Evolutionary conservation across 2,797 vertebrate genomes (phyloP).

Genomic region (Pseudocheirus occidentalis): DNA sequence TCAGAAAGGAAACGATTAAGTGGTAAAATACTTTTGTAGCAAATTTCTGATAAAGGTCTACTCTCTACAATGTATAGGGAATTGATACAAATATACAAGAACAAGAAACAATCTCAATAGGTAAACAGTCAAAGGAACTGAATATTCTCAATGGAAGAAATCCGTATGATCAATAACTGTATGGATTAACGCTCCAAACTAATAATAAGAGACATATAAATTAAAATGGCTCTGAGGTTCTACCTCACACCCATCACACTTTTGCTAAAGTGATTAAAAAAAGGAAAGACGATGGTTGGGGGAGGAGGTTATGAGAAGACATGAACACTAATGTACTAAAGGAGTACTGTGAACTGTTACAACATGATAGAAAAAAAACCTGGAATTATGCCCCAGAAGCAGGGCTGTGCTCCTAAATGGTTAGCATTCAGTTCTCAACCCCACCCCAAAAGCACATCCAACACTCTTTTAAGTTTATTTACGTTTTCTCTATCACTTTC

Average conservation of each 20-base stretch:
- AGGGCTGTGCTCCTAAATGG: too few species aligned
- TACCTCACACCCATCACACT: background rate
- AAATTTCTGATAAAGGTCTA: slow-evolving; percentile 1
- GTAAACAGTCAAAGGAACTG: slow-evolving; percentile 4
- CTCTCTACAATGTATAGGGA: slow-evolving; percentile 15
- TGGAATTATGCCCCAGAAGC: background rate
- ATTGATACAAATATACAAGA: slow-evolving; percentile 16
- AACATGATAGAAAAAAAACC: background rate
- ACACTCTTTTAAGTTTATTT: too few species aligned
- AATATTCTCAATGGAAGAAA: slow-evolving; percentile 13
- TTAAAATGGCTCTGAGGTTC: slow-evolving; percentile 17
- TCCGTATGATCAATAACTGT: background rate
- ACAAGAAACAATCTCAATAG: slow-evolving; percentile 17
- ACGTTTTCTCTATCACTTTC: too few species aligned
- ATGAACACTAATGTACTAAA: background rate
- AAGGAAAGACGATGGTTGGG: background rate
- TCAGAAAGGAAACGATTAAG: background rate
- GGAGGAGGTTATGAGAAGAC: background rate
- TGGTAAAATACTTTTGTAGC: background rate
- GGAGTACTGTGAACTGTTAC: background rate
- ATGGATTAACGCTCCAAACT: slow-evolving; percentile 14
- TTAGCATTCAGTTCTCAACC: too few species aligned
- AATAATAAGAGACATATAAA: slow-evolving; percentile 36
- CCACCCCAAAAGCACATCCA: too few species aligned
- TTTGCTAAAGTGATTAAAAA: background rate